Conservation (phyloP, 2,113 vertebrate genomes). For the Eubucco bourcierii region DNA sequence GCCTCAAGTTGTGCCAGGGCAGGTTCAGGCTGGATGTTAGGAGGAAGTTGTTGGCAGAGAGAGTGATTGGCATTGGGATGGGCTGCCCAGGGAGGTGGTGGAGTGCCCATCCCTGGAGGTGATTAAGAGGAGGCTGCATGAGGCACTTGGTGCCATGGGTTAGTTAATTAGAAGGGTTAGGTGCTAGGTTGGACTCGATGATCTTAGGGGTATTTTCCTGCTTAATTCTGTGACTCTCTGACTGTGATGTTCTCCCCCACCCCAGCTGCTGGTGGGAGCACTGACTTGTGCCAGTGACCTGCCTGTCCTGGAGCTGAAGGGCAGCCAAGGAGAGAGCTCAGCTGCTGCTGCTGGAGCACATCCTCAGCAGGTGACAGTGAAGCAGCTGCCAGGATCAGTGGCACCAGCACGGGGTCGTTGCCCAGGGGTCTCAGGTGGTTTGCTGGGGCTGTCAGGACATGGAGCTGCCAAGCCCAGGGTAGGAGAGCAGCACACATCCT, state of each 20-base stretch:
- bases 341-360: not conserved
- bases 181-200: no score
- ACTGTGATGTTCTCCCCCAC: not conserved
- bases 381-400: not conserved
- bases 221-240: not conserved
- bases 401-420: not conserved
- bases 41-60: no score
- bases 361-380: not conserved
- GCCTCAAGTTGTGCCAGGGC: no score
- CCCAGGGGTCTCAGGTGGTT: not conserved
- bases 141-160: no score
- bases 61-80: no score
- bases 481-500: not conserved
- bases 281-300: slow-evolving; percentile 16
- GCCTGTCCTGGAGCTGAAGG: not conserved
- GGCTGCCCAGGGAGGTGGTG: no score
- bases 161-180: no score
- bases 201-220: no score
- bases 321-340: not conserved
- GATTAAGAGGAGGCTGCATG: no score
- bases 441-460: not conserved
- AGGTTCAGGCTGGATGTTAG: no score
- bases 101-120: no score
- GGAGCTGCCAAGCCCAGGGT: not conserved
- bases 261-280: slow-evolving; percentile 1